These are phyloP conservation scores for Drosophila tanythrix DNA, from an alignment of 2,888 invertebrate genomes.

Conservation along the genomic window DNA sequence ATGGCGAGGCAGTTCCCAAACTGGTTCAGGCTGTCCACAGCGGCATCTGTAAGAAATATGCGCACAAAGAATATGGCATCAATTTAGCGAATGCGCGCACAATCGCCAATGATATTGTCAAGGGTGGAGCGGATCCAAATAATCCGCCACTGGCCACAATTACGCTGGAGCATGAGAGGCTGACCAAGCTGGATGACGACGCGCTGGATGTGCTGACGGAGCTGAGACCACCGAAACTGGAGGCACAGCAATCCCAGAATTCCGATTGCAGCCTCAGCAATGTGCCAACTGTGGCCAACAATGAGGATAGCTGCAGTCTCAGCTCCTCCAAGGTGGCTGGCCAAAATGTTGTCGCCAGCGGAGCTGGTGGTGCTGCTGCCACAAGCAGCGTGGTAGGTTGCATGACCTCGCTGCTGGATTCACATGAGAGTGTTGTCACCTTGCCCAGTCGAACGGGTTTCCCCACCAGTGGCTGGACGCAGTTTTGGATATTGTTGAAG, in stretches of 20 bases:
- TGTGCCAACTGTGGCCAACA: slow-evolving; percentile 64
- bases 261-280: slow-evolving; percentile 82
- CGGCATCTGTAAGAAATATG: slow-evolving; percentile 89
- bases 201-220: slow-evolving; percentile 75
- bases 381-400: slow-evolving; percentile 85
- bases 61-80: slow-evolving; percentile 82
- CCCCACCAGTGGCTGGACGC: slow-evolving; percentile 92
- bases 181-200: slow-evolving; percentile 85
- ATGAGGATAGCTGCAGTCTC: slow-evolving; percentile 79
- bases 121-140: slow-evolving; percentile 83
- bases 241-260: slow-evolving; percentile 78
- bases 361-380: slow-evolving; percentile 37
- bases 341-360: slow-evolving; percentile 80
- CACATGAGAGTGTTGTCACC: slow-evolving; percentile 90
- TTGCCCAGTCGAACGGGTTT: slow-evolving; percentile 89
- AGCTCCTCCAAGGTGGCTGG: slow-evolving; percentile 81
- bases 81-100: slow-evolving; percentile 67
- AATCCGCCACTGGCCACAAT: slow-evolving; percentile 72
- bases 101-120: slow-evolving; percentile 87
- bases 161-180: slow-evolving; percentile 85
- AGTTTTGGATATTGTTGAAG: slow-evolving; percentile 95
- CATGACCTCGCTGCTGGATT: slow-evolving; percentile 90
- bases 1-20: slow-evolving; percentile 94
- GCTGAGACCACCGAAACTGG: slow-evolving; percentile 85
- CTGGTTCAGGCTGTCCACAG: slow-evolving; percentile 93